Conservation (phyloP, 1,140 invertebrate species). For the Drosophila auraria region DNA sequence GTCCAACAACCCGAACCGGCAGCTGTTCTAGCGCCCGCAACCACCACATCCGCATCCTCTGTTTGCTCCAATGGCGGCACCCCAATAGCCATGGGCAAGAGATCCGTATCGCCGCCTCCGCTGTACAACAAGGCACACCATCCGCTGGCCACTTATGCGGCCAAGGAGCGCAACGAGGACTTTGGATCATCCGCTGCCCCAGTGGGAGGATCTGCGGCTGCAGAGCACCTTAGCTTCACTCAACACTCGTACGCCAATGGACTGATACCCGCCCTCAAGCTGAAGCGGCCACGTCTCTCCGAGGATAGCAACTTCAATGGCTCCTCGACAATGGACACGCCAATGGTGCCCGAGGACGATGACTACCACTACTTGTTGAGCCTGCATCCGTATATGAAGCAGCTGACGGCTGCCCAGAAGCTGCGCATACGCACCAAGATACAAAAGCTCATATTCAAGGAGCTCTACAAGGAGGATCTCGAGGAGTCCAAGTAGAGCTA, state of each 20-base stretch:
- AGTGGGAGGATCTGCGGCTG: slow-evolving; percentile 4
- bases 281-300: slow-evolving; percentile 77
- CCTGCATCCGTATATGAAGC: slow-evolving; percentile 84
- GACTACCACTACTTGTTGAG: slow-evolving; percentile 84
- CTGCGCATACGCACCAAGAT: slow-evolving; percentile 84
- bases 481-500: slow-evolving; percentile 79
- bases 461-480: slow-evolving; percentile 84
- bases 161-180: slow-evolving; percentile 61
- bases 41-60: slow-evolving; percentile 65
- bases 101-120: slow-evolving; percentile 78
- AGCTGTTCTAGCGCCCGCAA: slow-evolving; percentile 63
- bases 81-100: slow-evolving; percentile 50
- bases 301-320: slow-evolving; percentile 84
- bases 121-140: slow-evolving; percentile 82
- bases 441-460: slow-evolving; percentile 85
- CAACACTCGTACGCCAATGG: slow-evolving; percentile 82
- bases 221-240: slow-evolving; percentile 76
- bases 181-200: slow-evolving; percentile 18
- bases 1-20: slow-evolving; percentile 38
- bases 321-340: slow-evolving; percentile 79
- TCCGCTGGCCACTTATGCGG: slow-evolving; percentile 63
- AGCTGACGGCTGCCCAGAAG: slow-evolving; percentile 80
- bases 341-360: slow-evolving; percentile 80
- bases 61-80: slow-evolving; percentile 41
- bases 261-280: slow-evolving; percentile 76